Percentiles rank a stretch among this genome's conserved stretches.
Evolutionary conservation across 2,113 vertebrate species (phyloP).

Genomic region (Saguinus imperator): DNA sequence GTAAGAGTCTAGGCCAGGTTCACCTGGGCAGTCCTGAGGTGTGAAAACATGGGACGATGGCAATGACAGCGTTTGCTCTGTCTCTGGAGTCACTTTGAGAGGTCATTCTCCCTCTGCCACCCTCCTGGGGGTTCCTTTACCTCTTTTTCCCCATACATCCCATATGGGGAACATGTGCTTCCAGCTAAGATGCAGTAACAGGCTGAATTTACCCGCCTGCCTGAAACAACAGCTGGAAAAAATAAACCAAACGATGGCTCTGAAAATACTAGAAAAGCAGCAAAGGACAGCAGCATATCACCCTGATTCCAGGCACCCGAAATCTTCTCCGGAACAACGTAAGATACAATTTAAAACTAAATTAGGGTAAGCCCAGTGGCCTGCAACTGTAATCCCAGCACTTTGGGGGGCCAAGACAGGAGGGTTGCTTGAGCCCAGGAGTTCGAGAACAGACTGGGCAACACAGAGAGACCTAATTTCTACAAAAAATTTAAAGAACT

Average conservation of each 20-base stretch:
- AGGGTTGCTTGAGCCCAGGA: neutral
- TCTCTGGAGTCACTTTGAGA: neutral
- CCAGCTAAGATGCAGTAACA: neutral
- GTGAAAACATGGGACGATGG: neutral
- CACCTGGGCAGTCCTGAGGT: neutral
- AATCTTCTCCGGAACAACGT: neutral
- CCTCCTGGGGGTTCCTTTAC: neutral
- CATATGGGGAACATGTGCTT: neutral
- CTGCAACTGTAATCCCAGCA: neutral
- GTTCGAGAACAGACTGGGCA: neutral
- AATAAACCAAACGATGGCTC: neutral
- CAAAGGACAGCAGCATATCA: neutral
- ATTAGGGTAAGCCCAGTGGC: too few relatives aligned
- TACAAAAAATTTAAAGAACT: neutral
- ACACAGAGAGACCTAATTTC: neutral
- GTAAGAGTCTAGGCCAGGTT: neutral
- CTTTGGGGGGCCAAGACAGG: neutral
- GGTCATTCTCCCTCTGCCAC: neutral
- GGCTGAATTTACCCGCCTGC: neutral
- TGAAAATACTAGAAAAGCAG: neutral
- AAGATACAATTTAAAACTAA: neutral
- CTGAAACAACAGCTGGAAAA: neutral
- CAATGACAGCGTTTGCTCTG: neutral
- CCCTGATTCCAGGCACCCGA: neutral
- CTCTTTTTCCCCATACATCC: too few relatives aligned